These are phyloP conservation scores for Drosophila fulvimacula DNA, from an alignment of 2,888 invertebrate species.

Conservation along the genomic window DNA sequence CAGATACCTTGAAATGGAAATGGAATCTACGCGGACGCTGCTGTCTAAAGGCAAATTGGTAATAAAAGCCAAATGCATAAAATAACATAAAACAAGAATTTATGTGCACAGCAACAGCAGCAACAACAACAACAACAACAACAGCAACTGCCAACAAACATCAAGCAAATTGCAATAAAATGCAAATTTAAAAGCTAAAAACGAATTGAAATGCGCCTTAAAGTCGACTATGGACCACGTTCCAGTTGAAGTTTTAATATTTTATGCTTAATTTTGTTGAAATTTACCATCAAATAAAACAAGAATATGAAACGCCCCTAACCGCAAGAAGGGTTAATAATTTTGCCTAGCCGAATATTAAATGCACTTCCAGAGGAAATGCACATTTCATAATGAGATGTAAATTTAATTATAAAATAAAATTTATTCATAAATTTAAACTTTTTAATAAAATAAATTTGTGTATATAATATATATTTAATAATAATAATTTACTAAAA, in stretches of 20 bases:
- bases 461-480: too few relatives aligned
- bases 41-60: constrained; percentile 61
- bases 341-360: neutral
- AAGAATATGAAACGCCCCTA: constrained; percentile 16
- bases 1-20: constrained; percentile 50
- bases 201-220: constrained; percentile 53
- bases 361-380: constrained; percentile 3
- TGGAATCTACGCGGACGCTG: constrained; percentile 45
- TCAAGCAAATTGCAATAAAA: constrained; percentile 79
- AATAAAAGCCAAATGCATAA: constrained; percentile 78
- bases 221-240: constrained; percentile 42
- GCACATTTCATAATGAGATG: neutral
- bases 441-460: neutral
- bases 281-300: constrained; percentile 53
- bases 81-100: constrained; percentile 77
- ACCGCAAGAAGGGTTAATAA: constrained; percentile 14
- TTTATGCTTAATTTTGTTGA: constrained; percentile 72
- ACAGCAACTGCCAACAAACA: constrained; percentile 49
- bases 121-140: constrained; percentile 6
- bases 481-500: too few relatives aligned
- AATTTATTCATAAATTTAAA: neutral
- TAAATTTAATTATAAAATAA: neutral
- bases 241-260: constrained; percentile 64
- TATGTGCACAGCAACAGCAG: constrained; percentile 47
- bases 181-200: constrained; percentile 71